Evolutionary conservation across 2,113 vertebrate species (phyloP), one percentile per base, ranked within the genome.

Genomic region (Lasiurus borealis): DNA sequence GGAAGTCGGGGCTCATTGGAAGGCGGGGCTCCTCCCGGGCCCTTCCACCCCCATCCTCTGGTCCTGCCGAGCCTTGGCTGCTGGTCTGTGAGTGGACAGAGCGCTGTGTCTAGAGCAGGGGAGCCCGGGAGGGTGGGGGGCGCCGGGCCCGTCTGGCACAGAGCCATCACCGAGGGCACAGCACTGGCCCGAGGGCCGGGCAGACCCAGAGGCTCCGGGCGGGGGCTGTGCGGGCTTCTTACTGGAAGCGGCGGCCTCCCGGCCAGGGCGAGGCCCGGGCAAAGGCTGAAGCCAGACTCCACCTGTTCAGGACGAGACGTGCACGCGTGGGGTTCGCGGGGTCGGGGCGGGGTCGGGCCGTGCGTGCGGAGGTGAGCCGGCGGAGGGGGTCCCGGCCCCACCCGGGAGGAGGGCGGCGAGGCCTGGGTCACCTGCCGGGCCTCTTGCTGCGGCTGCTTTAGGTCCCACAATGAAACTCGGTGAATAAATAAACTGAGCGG

Each of bases 271-370:
- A 0, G 0, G 25, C 54, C 71, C 18, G 14, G 71, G 57, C 52
- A 27, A 76, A 88, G 72, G 54, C 86, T 9, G 34, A 1, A 23
- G 16, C 71, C 18, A 1, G 59, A 23, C 2, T 64, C 3, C 14
- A 23, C 40, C n/a, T 23, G 18, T 3, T 18, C 3, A 0, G 31
- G 44, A 3, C 5, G 0, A 4, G 66, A 8, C 0, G 13, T 40
- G 40, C 40, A 5, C n/a, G 40, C 3, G 40, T 5, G 40, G 40
- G 40, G 40, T 40, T 40, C 6, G 66, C 6, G 8, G 21, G 9
- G 13, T 8, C 8, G 0, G 27, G 50, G 15, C 6, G 0, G 44
- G 31, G 68, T 3, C 23, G n/a, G 46, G 77, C 57, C 0, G 0
- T 18, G 7, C 1, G 3, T 2, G 25, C 66, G 34, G 23, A 87